Conservation (phyloP, 2,888 invertebrate genomes). For the Polydrusus tereticollis region DNA sequence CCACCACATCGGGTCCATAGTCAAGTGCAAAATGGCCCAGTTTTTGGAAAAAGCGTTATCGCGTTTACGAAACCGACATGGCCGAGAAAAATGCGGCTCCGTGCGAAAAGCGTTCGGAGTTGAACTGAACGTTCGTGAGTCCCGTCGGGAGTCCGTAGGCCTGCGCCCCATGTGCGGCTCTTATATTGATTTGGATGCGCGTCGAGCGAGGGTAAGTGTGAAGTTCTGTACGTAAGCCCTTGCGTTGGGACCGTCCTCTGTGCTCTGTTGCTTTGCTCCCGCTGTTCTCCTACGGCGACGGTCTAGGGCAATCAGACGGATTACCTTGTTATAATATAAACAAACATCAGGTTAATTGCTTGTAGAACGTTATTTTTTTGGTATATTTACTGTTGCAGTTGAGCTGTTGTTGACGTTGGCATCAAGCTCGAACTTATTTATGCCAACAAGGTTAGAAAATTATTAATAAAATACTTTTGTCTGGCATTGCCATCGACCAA, state of each 20-base stretch:
- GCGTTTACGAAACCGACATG: slow-evolving; percentile 27
- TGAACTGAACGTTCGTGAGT: slow-evolving; percentile 69
- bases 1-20: neutral
- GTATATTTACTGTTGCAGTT: too few species aligned
- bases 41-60: too few species aligned
- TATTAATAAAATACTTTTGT: too few species aligned
- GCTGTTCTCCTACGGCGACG: slow-evolving; percentile 1
- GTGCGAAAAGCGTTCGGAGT: slow-evolving; percentile 68
- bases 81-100: slow-evolving; percentile 24
- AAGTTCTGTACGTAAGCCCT: slow-evolving; percentile 39
- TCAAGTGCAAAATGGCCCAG: too few species aligned
- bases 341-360: neutral
- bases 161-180: slow-evolving; percentile 66
- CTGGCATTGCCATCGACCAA: too few species aligned
- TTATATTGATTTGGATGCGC: slow-evolving; percentile 66
- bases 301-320: neutral
- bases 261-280: slow-evolving; percentile 44
- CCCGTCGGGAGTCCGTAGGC: slow-evolving; percentile 69
- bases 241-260: slow-evolving; percentile 16
- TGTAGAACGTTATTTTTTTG: too few species aligned
- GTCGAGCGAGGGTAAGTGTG: slow-evolving; percentile 58
- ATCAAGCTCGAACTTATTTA: too few species aligned
- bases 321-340: neutral
- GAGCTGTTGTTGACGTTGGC: too few species aligned
- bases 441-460: too few species aligned